Percentiles rank a stretch among this genome's conserved stretches.
Evolutionary conservation across 1,140 invertebrate species (phyloP).

Genomic region (Lepidostoma basale): DNA sequence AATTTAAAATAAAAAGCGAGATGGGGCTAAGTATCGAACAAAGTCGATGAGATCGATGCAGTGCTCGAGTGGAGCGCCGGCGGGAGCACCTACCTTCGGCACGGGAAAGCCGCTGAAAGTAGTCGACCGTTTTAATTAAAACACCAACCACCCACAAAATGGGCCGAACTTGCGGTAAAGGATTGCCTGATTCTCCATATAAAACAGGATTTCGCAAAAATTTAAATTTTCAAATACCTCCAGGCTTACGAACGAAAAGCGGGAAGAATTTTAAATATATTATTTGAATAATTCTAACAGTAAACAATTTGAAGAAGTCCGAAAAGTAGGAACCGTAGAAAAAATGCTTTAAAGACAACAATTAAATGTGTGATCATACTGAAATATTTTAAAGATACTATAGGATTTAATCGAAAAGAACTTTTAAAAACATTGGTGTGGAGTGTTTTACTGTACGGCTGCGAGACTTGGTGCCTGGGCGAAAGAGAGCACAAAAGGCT

Average conservation of each 20-base stretch:
- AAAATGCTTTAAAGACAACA: too few relatives aligned
- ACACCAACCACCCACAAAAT: background rate
- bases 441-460: too few relatives aligned
- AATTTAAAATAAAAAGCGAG: conserved; percentile 7
- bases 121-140: conserved; percentile 27
- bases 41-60: conserved; percentile 9
- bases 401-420: too few relatives aligned
- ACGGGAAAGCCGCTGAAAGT: background rate
- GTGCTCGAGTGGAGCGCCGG: background rate
- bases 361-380: too few relatives aligned
- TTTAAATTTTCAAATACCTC: conserved; percentile 3
- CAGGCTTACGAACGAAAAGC: background rate
- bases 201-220: background rate
- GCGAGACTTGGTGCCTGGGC: too few relatives aligned
- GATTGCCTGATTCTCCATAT: background rate
- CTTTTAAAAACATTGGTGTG: too few relatives aligned
- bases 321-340: too few relatives aligned
- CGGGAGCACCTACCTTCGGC: background rate
- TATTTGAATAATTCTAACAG: too few relatives aligned
- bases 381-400: too few relatives aligned
- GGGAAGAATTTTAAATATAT: background rate
- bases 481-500: too few relatives aligned
- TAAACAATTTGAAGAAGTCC: too few relatives aligned
- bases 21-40: conserved; percentile 12
- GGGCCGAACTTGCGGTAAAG: background rate